These are phyloP conservation scores for Leptinotarsa haldemani DNA, from an alignment of 2,888 invertebrate species.

Conservation along the genomic window DNA sequence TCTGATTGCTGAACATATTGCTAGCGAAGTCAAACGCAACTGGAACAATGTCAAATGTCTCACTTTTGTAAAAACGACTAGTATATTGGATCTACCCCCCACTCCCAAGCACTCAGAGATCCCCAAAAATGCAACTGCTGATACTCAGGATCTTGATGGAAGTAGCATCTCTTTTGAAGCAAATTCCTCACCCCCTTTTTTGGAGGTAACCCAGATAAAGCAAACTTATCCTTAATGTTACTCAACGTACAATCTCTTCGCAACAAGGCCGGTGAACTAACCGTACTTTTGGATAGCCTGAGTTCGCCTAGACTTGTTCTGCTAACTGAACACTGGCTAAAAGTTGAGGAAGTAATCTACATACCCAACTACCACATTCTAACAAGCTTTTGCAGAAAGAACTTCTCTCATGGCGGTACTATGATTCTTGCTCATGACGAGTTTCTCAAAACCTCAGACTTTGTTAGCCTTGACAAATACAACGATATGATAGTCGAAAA, in stretches of 20 bases:
- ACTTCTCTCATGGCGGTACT: conserved; percentile 16
- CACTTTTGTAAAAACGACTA: conserved; percentile 7
- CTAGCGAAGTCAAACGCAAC: not conserved
- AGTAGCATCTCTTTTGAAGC: conserved; percentile 12
- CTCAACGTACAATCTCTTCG: conserved; percentile 9
- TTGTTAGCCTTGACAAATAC: conserved; percentile 11
- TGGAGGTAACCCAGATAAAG: conserved; percentile 14
- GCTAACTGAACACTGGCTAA: conserved; percentile 22
- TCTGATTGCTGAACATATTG: conserved; percentile 1
- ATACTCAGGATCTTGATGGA: not conserved
- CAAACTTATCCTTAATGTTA: conserved; percentile 12
- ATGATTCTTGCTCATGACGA: conserved; percentile 17
- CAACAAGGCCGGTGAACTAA: conserved; percentile 18
- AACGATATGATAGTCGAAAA: conserved; percentile 17
- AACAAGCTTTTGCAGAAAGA: not conserved
- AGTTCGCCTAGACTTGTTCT: conserved; percentile 14
- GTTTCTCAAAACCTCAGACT: conserved; percentile 5
- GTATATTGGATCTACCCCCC: not conserved
- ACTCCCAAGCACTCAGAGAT: not conserved
- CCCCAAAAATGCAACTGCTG: conserved; percentile 3
- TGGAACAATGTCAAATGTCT: conserved; percentile 7
- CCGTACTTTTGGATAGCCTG: conserved; percentile 9
- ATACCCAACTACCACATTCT: not conserved
- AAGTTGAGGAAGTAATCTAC: conserved; percentile 5
- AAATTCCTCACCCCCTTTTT: conserved; percentile 4